Conservation (phyloP, 2,888 invertebrate genomes). For the Itoplectis maculator region DNA sequence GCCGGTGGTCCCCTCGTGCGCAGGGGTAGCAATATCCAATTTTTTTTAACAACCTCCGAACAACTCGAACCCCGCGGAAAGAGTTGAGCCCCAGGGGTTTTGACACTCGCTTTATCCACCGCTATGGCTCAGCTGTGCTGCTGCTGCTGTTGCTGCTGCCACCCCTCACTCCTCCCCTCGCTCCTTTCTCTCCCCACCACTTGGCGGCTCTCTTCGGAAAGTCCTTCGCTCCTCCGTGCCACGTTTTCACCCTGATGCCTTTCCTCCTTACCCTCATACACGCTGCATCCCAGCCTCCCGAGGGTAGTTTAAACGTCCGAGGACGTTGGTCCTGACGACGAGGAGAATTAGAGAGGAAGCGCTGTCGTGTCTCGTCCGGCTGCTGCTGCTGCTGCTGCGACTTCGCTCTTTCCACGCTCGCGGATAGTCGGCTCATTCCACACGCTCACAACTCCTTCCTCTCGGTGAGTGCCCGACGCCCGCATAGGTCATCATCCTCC, state of each 20-base stretch:
- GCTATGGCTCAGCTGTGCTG: neutral
- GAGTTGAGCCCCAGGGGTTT: constrained; percentile 52
- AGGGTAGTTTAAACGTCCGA: constrained; percentile 47
- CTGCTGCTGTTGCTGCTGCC: no score
- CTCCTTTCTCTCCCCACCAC: no score
- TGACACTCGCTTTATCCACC: constrained; percentile 39
- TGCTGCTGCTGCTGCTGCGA: neutral
- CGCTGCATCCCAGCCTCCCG: neutral
- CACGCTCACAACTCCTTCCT: neutral
- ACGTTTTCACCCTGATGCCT: neutral
- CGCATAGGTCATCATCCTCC: constrained; percentile 52
- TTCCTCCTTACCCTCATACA: no score
- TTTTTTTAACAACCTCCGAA: constrained; percentile 62
- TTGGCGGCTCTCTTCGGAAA: neutral
- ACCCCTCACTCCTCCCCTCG: no score
- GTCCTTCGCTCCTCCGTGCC: neutral
- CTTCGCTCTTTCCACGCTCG: neutral
- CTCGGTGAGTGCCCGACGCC: constrained; percentile 17
- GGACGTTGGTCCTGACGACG: constrained; percentile 43
- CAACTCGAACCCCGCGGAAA: constrained; percentile 45
- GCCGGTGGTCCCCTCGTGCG: neutral
- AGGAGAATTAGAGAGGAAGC: constrained; percentile 44
- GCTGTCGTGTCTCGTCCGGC: constrained; percentile 29
- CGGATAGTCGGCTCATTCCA: neutral
- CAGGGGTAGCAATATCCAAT: constrained; percentile 54